Evolutionary conservation across 2,888 invertebrate genomes (phyloP).

Genomic region (Eupithecia vulgata): DNA sequence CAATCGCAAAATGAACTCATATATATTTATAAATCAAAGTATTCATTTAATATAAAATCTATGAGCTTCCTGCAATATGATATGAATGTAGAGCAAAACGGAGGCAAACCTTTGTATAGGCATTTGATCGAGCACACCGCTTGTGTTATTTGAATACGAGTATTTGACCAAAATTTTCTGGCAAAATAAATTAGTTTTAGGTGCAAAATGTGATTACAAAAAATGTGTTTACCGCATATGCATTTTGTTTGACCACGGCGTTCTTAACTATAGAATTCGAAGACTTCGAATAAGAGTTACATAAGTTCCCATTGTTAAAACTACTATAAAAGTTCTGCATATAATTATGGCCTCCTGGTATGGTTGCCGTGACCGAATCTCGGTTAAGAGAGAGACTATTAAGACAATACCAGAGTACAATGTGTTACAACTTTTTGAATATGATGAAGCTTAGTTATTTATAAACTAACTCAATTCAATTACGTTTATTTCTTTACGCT

Average conservation of each 20-base stretch:
- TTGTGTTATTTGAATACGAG: background rate
- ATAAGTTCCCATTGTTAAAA: background rate
- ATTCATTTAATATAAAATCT: background rate
- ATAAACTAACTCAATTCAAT: too few relatives aligned
- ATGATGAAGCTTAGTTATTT: background rate
- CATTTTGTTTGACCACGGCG: background rate
- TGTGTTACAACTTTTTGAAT: background rate
- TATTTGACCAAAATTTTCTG: background rate
- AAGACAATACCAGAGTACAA: background rate
- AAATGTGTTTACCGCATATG: background rate
- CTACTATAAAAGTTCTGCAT: background rate
- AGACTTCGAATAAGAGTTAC: background rate
- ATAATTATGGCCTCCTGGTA: background rate
- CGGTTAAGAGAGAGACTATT: too few relatives aligned
- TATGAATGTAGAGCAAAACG: background rate
- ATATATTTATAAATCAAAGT: background rate
- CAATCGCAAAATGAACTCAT: background rate
- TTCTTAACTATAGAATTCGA: background rate
- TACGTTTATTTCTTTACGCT: too few relatives aligned
- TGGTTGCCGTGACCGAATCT: background rate
- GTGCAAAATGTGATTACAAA: background rate
- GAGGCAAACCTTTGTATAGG: background rate
- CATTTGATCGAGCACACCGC: constrained; percentile 7
- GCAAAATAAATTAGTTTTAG: background rate
- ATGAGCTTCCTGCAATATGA: background rate